These are phyloP conservation scores for Stegastes partitus DNA, from an alignment of 2,113 vertebrate genomes.

Conservation along the genomic window DNA sequence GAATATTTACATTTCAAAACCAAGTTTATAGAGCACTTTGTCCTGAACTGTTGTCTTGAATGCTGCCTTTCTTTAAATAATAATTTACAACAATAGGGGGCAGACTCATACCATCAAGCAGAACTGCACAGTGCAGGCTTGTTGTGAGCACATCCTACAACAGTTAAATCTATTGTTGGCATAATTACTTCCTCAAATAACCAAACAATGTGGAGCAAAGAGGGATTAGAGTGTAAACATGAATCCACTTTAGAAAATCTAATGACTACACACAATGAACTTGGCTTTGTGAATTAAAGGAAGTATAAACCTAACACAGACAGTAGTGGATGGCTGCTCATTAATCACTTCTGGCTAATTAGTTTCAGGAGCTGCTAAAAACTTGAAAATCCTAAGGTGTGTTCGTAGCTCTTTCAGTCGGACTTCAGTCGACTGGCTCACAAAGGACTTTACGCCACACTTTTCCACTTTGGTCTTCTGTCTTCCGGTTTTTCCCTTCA, in stretches of 20 bases:
- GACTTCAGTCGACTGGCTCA: slow-evolving; percentile 12
- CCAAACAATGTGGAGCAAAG: background rate
- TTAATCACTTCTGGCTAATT: background rate
- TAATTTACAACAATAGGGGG: slow-evolving; percentile 72
- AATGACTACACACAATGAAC: background rate
- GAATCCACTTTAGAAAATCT: slow-evolving; percentile 1
- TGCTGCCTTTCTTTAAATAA: slow-evolving; percentile 11
- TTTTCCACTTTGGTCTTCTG: slow-evolving; percentile 9
- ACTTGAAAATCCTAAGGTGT: background rate
- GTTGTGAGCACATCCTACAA: background rate
- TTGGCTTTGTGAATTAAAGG: background rate
- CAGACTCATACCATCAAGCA: slow-evolving; percentile 50
- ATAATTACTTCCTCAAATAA: slow-evolving; percentile 9
- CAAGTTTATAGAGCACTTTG: background rate
- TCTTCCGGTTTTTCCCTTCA: slow-evolving; percentile 25
- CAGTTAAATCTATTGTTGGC: background rate
- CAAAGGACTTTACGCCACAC: slow-evolving; percentile 10
- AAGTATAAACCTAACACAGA: background rate
- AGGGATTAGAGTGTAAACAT: background rate
- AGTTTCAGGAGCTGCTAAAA: slow-evolving; percentile 17
- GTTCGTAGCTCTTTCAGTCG: background rate
- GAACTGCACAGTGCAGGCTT: background rate
- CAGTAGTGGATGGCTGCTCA: background rate
- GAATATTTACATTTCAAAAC: background rate
- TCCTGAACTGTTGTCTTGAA: background rate